Base-by-base conservation (phyloP, 1,140 invertebrate genomes). In the Calliopsis andreniformis region DNA sequence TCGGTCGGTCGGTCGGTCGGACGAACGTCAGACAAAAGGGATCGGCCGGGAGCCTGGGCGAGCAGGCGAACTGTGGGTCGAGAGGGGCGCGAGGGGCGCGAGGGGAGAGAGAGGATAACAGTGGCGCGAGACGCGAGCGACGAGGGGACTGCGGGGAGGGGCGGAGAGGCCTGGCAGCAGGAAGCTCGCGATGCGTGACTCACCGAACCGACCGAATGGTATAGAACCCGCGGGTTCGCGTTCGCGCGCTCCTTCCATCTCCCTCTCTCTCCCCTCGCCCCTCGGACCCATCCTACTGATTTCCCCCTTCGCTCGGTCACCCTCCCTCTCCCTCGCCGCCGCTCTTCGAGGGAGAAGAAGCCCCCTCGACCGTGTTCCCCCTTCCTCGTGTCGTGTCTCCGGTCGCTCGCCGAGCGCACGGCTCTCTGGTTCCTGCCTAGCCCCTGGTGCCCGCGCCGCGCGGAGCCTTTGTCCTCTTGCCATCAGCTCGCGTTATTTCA, bases 151-250 rank as follows among this genome's bases (percentile, higher is more conserved):
- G 62, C 68, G 79, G 61, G 76, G 45, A 20, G 70, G 32, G 28
- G 63, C 35, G 47, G 14, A 70, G 32, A 71, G 76, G 78, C 75
- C 79, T 79, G 84, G 82, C 89, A 90, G 84, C 88, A 90, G 90
- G 90, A 90, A 91, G 89, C 89, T 88, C 89, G 89, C 89, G 90
- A 87, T 89, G 89, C 89, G 89, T 91, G 90, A 90, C 90, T 90
- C 90, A 89, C 87, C 87, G 85, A 87, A 87, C 82, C 78, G 75
- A 85, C 86, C 83, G 87, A 87, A 84, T 82, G 84, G 80, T 77
- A 80, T 80, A 81, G 76, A 87, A 84, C 82, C 81, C 85, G 86
- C 84, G 83, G 78, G 84, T 88, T 87, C 85, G 87, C 80, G 77
- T 73, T 68, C 80, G 81, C 88, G 84, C 83, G 79, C 78, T 76